Evolutionary conservation across 23 tunicate genomes (phyloP), one percentile per base, ranked within the genome.

Genomic region (Styela clava): DNA sequence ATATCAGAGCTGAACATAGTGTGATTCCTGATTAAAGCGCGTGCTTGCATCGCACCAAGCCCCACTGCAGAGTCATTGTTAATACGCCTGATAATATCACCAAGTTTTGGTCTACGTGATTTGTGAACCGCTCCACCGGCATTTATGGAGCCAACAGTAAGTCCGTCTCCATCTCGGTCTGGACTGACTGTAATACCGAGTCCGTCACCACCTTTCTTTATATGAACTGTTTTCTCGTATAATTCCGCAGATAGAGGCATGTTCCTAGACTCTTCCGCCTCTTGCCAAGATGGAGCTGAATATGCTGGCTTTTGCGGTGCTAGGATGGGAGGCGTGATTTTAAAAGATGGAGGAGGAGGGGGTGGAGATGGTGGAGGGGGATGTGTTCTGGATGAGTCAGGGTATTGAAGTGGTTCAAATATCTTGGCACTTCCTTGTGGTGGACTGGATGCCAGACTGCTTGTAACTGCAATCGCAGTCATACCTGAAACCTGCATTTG

Each of bases 271-370:
- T 74, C 69, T 7, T 88, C 91, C 22, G 83, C 87, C 24, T 35
- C 79, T 61, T 92, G 97, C 97, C 97, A 92, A 12, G 97, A 92
- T 32, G 97, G 97, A 27, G 97, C 97, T 1, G 86, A 44, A 64
- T 92, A 92, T 56, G 86, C 85, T n/a, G 73, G 80, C 9, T 84
- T 88, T 74, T 89, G 81, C 12, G 97, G 97, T 7, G 91, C 89
- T 16, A 83, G 85, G 2, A 56, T 7, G 18, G 97, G 91, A 37
- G 78, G 69, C 2, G 23, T 19, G 35, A 74, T 30, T 5, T 62
- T 20, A 12, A 64, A 24, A 35, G 35, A 31, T 21, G 22, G 61
- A 5, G 78, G 61, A 12, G 81, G 79, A 35, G 35, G 64, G n/a
- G 22, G 61, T 20, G 78, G 31, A 63, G 31, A 62, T 16, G 35